Evolutionary conservation across 2,797 vertebrate genomes (phyloP), one percentile per base, ranked within the genome.

Genomic region (Euthynnus affinis): DNA sequence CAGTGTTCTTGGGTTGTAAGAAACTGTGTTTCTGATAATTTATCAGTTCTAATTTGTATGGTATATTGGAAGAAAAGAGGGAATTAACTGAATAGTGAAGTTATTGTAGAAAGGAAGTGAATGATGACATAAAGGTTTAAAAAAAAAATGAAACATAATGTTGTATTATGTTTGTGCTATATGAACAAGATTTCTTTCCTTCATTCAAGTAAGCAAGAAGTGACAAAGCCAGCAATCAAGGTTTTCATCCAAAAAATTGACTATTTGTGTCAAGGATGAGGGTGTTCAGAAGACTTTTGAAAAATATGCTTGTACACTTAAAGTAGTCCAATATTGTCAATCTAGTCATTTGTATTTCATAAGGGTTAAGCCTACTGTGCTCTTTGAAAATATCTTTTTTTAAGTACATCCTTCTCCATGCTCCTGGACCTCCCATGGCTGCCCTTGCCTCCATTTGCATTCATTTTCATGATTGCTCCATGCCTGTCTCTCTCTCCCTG

Each of bases 381-480:
- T 76, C 75, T 83, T 67, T 84, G 52, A 83, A 86, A 78, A 81
- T 81, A 73, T 81, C 14, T 70, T 84, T 75, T 83, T 65, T 46
- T 59, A 80, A 82, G 40, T 63, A 77, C 75, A 64, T 73, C 71
- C 82, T 71, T 57, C 86, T 77, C 71, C 57, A 49, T 78, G 87
- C 80, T 86, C 67, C 71, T 68, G 78, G 90, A 90, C 89, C 91
- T 88, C 91, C 90, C 87, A 88, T 90, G 91, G 92, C 87, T 94
- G 86, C 89, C 76, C 86, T 92, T 79, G 93, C 93, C 87, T 93
- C 91, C 71, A 96, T 96, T 96, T 95, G 94, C 95, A 96, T 96
- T 94, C 89, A 90, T 95, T 95, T 95, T 95, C 93, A 94, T 95
- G 94, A 96, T 94, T 94, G 93, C 92, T 79, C 90, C 89, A 88